Evolutionary conservation across 2,113 vertebrate genomes (phyloP).

Genomic region (Electrona antarctica): DNA sequence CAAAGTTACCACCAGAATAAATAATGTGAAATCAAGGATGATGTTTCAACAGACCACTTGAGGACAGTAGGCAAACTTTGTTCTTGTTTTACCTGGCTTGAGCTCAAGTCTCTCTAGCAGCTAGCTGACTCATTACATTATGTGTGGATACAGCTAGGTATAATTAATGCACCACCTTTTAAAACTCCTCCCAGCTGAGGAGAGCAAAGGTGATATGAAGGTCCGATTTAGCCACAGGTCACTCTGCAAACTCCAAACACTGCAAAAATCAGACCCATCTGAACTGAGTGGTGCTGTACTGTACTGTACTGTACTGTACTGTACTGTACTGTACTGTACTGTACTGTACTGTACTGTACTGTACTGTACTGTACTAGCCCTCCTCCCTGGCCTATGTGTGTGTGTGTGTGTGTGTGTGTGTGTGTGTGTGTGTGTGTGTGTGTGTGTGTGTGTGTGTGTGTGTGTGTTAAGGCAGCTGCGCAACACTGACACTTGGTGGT

Average conservation of each 20-base stretch:
- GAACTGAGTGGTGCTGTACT: too few species aligned
- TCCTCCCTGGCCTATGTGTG: too few species aligned
- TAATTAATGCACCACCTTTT: conserved; percentile 60
- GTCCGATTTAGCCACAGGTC: conserved; percentile 34
- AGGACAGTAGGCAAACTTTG: conserved; percentile 22
- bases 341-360: too few species aligned
- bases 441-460: too few species aligned
- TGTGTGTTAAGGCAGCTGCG: too few species aligned
- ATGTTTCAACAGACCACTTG: neutral
- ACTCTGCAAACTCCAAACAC: conserved; percentile 38
- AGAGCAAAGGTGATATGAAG: conserved; percentile 34
- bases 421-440: too few species aligned
- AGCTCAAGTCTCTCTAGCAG: conserved; percentile 38
- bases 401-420: too few species aligned
- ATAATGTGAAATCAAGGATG: conserved; percentile 40
- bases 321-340: too few species aligned
- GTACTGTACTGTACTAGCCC: too few species aligned
- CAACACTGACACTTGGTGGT: too few species aligned
- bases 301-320: too few species aligned
- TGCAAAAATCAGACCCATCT: neutral
- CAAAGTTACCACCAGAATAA: conserved; percentile 20
- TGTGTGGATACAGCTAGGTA: conserved; percentile 54
- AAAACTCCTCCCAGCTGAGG: conserved; percentile 33
- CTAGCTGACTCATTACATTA: conserved; percentile 59
- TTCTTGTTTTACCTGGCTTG: conserved; percentile 39